These are phyloP conservation scores for Nestor notabilis DNA, from an alignment of 2,113 vertebrate genomes.

Conservation along the genomic window DNA sequence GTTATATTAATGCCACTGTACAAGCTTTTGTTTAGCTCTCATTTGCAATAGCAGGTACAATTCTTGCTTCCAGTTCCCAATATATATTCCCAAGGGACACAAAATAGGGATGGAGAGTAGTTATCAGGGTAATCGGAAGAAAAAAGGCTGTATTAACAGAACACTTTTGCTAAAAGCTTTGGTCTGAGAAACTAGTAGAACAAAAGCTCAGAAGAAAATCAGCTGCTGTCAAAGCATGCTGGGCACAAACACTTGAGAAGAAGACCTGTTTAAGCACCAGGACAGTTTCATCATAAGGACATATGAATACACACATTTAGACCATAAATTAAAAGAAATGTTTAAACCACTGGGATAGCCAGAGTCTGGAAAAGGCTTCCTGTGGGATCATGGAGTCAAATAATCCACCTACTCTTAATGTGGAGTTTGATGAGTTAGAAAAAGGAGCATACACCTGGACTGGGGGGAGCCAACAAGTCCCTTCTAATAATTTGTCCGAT, in stretches of 20 bases:
- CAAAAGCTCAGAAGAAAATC: background rate
- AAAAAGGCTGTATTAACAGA: background rate
- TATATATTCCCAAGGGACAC: background rate
- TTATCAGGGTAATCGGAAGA: background rate
- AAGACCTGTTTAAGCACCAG: background rate
- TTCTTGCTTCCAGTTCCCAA: background rate
- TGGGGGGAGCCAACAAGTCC: background rate
- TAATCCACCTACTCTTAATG: background rate
- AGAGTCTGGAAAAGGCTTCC: background rate
- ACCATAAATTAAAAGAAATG: background rate
- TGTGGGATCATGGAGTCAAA: background rate
- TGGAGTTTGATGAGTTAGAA: background rate
- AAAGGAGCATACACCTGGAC: background rate
- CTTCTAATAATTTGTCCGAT: background rate
- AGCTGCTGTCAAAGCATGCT: background rate
- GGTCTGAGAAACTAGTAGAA: background rate
- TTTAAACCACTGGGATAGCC: background rate
- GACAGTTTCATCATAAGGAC: background rate
- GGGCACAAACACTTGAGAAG: background rate
- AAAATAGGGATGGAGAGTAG: background rate
- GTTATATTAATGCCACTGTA: background rate
- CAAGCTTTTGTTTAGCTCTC: background rate
- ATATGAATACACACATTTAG: background rate
- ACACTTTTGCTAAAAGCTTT: background rate
- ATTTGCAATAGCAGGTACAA: background rate